Evolutionary conservation across 2,888 invertebrate species (phyloP).

Genomic region (Buathra laborator): DNA sequence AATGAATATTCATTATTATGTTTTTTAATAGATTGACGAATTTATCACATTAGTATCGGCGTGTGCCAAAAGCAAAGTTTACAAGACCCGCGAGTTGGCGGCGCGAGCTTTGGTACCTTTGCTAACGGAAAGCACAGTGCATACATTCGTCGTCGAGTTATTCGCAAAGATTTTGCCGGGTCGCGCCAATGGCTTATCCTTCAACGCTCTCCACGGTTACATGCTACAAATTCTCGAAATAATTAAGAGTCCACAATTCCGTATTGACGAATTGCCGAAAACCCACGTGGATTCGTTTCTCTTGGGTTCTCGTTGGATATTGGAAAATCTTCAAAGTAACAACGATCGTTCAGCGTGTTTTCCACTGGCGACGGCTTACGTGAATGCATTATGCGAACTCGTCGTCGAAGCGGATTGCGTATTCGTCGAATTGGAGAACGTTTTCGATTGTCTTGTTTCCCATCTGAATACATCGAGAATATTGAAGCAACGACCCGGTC

Average conservation of each 20-base stretch:
- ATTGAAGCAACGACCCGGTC: slow-evolving; percentile 78
- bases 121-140: slow-evolving; percentile 84
- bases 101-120: slow-evolving; percentile 90
- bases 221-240: slow-evolving; percentile 87
- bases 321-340: slow-evolving; percentile 75
- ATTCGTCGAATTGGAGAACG: slow-evolving; percentile 65
- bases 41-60: slow-evolving; percentile 89
- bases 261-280: slow-evolving; percentile 58
- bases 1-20: not conserved
- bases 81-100: slow-evolving; percentile 90
- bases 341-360: slow-evolving; percentile 75
- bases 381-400: slow-evolving; percentile 75
- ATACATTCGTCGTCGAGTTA: slow-evolving; percentile 79
- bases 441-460: slow-evolving; percentile 49
- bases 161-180: slow-evolving; percentile 78
- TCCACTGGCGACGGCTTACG: slow-evolving; percentile 78
- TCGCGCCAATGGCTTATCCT: slow-evolving; percentile 55
- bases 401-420: slow-evolving; percentile 64
- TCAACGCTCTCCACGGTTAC: slow-evolving; percentile 89
- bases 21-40: slow-evolving; percentile 86
- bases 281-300: slow-evolving; percentile 72
- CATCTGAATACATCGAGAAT: slow-evolving; percentile 72
- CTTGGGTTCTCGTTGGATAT: slow-evolving; percentile 72
- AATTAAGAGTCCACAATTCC: slow-evolving; percentile 77
- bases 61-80: slow-evolving; percentile 89